Percentiles rank a stretch among this genome's conserved stretches.
Conservation (phyloP, 2,797 vertebrate genomes). For the Acipenser ruthenus region DNA sequence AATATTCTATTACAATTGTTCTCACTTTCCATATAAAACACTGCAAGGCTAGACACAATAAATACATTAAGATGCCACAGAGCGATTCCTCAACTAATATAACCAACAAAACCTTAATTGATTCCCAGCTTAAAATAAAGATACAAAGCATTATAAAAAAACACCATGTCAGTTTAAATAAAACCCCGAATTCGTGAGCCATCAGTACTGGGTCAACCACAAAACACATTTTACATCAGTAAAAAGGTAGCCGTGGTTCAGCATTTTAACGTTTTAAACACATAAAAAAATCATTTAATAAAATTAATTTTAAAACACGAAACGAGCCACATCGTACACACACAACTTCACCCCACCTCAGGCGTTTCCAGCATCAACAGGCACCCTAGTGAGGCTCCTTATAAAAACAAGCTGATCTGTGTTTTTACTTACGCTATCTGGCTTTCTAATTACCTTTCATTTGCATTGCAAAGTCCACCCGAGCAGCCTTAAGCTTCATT, state of each 20-base stretch:
- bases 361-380: conserved; percentile 16
- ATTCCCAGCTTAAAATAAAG: no score
- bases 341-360: conserved; percentile 4
- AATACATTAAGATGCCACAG: no score
- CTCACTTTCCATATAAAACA: no score
- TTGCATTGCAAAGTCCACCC: conserved; percentile 61
- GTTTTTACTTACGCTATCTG: conserved; percentile 48
- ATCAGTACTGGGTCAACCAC: neutral
- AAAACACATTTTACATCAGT: neutral
- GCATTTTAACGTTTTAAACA: neutral
- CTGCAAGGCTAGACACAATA: no score
- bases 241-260: neutral
- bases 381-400: conserved; percentile 16
- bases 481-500: conserved; percentile 51
- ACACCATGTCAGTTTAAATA: no score
- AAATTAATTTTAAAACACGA: neutral
- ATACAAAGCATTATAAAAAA: no score
- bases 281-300: neutral
- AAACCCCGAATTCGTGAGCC: conserved; percentile 44
- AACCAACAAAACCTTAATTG: no score
- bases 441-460: conserved; percentile 62
- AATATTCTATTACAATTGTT: no score
- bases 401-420: conserved; percentile 30
- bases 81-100: no score
- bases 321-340: neutral